Evolutionary conservation across 2,888 invertebrate species (phyloP).

Genomic region (Copidosoma aretas): DNA sequence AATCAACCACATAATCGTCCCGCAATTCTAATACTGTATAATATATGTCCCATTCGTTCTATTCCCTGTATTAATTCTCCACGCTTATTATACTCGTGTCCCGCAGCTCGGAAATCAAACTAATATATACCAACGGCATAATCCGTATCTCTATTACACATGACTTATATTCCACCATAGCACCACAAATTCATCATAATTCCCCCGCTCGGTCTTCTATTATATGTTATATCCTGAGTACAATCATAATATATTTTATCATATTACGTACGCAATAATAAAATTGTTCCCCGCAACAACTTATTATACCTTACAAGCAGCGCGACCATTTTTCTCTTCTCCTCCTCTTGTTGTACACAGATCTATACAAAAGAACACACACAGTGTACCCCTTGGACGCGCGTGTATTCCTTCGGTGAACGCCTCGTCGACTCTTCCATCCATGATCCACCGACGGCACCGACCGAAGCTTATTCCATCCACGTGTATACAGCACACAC

Average conservation of each 20-base stretch:
- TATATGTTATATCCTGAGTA: too few species aligned
- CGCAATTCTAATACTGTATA: background rate
- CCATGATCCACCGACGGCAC: too few species aligned
- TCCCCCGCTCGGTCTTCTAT: too few species aligned
- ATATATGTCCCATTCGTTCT: background rate
- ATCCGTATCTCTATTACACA: too few species aligned
- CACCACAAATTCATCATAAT: too few species aligned
- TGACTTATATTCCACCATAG: too few species aligned
- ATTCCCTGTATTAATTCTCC: conserved; percentile 28
- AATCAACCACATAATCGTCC: conserved; percentile 22
- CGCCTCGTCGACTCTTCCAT: too few species aligned
- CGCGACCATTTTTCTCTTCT: conserved; percentile 34
- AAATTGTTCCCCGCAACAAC: background rate
- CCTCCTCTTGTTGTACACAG: too few species aligned
- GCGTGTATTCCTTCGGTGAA: conserved; percentile 1
- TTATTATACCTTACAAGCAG: background rate
- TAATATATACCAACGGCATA: too few species aligned
- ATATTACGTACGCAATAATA: background rate
- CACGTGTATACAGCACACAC: background rate
- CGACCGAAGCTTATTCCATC: background rate
- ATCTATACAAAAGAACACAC: too few species aligned
- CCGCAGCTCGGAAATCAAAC: background rate
- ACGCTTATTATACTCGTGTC: conserved; percentile 13
- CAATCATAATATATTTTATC: conserved; percentile 30
- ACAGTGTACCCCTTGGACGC: too few species aligned